Evolutionary conservation across 2,113 vertebrate species (phyloP).

Genomic region (Halcyon senegalensis): DNA sequence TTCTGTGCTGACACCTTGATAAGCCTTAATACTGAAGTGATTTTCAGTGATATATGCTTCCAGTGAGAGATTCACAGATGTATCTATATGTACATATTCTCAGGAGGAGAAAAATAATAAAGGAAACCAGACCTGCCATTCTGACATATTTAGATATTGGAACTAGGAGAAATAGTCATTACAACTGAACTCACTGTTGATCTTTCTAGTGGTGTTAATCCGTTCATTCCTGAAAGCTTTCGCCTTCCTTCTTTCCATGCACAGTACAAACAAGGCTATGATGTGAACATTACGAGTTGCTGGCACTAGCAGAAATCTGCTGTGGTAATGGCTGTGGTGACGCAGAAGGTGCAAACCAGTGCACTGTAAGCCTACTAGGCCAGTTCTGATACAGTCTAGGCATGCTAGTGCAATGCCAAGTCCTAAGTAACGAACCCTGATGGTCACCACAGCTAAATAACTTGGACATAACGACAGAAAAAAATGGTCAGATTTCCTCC

Average conservation of each 20-base stretch:
- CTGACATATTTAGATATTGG: neutral
- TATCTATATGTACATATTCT: neutral
- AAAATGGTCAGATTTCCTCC: neutral
- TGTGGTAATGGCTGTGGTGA: neutral
- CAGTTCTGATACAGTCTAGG: neutral
- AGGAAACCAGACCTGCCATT: neutral
- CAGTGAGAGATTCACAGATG: neutral
- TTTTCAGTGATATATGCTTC: neutral
- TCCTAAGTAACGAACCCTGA: neutral
- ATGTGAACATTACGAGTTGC: neutral
- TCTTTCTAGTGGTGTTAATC: neutral
- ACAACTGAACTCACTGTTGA: neutral
- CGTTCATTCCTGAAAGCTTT: neutral
- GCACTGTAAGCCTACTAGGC: neutral
- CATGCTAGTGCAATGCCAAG: neutral
- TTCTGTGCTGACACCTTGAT: neutral
- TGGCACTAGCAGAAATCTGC: neutral
- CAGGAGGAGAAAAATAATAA: neutral
- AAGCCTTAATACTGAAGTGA: neutral
- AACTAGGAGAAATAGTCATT: neutral
- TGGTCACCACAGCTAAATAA: neutral
- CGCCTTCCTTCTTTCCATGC: neutral
- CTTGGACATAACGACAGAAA: neutral
- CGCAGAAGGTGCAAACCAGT: neutral
- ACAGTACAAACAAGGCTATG: neutral